These are phyloP conservation scores for Mobula hypostoma DNA, from an alignment of 2,113 vertebrate species.

Conservation along the genomic window DNA sequence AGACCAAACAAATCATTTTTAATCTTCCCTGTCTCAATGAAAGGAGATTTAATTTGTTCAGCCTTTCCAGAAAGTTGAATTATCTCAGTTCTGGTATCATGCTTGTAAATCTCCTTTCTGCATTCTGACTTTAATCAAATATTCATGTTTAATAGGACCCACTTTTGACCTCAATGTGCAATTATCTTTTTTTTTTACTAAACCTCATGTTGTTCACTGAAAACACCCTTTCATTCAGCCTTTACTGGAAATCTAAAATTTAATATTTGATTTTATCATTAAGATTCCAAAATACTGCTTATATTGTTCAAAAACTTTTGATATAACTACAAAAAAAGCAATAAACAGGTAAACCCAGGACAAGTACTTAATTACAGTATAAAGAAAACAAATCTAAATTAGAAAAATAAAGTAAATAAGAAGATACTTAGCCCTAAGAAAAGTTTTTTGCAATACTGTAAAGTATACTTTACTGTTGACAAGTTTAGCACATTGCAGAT, in stretches of 20 bases:
- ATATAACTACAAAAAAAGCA: neutral
- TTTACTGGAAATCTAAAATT: neutral
- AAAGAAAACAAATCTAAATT: conserved; percentile 7
- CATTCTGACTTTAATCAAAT: neutral
- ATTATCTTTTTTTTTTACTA: neutral
- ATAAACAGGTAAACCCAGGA: neutral
- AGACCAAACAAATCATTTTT: neutral
- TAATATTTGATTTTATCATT: neutral
- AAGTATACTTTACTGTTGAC: neutral
- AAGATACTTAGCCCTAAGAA: neutral
- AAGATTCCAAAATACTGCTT: neutral
- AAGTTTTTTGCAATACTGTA: neutral
- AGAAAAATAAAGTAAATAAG: neutral
- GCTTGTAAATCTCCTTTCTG: neutral
- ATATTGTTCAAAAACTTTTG: neutral
- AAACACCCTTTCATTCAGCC: neutral
- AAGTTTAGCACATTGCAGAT: neutral
- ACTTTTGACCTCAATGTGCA: neutral
- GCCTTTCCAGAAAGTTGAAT: neutral
- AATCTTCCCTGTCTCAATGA: neutral
- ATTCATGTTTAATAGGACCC: neutral
- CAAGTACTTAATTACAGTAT: neutral
- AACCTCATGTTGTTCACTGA: neutral
- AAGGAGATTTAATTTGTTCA: neutral
- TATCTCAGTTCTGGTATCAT: neutral